phyloP scores from a whole-genome alignment of 2,113 vertebrate genomes.

The Charina bottae region DNA sequence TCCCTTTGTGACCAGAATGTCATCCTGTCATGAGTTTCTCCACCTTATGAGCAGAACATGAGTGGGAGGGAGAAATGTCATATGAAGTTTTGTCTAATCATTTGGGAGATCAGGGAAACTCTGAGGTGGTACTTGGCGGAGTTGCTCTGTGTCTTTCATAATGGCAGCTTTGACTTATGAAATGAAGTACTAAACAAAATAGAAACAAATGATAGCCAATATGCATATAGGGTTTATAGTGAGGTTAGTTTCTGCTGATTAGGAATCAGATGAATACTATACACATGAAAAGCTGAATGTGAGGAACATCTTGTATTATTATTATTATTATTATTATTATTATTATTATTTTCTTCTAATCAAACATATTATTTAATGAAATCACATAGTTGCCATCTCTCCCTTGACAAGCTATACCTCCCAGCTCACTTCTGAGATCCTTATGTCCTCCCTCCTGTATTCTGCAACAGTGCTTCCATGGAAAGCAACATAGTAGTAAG shows the following conservation, averaged over 20 bases:
- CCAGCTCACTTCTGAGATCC: no score
- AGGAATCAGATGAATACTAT: no score
- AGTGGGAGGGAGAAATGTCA: neutral
- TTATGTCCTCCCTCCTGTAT: neutral
- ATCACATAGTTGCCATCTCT: no score
- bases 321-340: no score
- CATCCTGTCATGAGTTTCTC: neutral
- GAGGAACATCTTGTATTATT: no score
- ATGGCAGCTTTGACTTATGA: neutral
- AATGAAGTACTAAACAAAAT: neutral
- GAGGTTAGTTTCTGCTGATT: neutral
- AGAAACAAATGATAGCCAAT: neutral
- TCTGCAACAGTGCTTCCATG: neutral
- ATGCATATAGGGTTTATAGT: neutral
- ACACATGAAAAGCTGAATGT: no score
- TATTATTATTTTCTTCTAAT: no score
- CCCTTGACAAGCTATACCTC: no score
- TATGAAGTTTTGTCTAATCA: neutral
- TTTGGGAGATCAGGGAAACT: neutral
- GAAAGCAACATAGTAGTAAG: neutral
- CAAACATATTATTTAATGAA: no score
- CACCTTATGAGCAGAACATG: neutral
- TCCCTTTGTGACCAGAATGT: neutral
- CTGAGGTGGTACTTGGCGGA: no score
- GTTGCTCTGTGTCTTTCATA: neutral